Evolutionary conservation across 2,113 vertebrate species (phyloP).

Genomic region (Oryzias javanicus): DNA sequence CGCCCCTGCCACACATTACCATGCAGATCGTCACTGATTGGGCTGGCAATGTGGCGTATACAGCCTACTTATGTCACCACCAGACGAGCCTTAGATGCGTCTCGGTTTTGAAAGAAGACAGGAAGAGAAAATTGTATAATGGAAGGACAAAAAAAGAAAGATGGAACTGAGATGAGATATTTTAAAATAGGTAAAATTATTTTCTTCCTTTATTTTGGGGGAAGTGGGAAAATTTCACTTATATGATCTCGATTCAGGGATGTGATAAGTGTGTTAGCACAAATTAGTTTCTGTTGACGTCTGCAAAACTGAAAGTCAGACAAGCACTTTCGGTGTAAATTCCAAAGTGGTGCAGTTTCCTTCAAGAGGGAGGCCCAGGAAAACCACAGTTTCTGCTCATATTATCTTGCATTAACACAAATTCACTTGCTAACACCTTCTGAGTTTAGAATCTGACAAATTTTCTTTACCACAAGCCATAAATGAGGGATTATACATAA

Average conservation of each 20-base stretch:
- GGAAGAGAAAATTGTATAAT: neutral
- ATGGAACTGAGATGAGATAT: conserved; percentile 35
- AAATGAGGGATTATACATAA: no score
- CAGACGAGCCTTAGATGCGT: conserved; percentile 82
- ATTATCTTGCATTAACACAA: conserved; percentile 44
- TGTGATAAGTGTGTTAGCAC: conserved; percentile 8
- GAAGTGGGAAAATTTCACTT: conserved; percentile 43
- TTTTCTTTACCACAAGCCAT: conserved; percentile 62
- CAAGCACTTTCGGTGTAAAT: conserved; percentile 39
- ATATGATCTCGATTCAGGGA: conserved; percentile 8
- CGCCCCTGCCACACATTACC: conserved; percentile 96
- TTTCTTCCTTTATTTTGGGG: conserved; percentile 21
- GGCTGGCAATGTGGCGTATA: conserved; percentile 76
- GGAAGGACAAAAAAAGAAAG: conserved; percentile 10
- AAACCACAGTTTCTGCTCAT: conserved; percentile 60
- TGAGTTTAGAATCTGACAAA: conserved; percentile 56
- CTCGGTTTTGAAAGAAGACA: conserved; percentile 68
- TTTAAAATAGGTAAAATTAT: conserved; percentile 27
- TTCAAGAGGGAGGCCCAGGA: conserved; percentile 41
- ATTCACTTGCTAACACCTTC: conserved; percentile 58
- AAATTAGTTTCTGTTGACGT: conserved; percentile 45
- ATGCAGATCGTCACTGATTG: conserved; percentile 95
- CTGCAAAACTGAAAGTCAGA: conserved; percentile 31
- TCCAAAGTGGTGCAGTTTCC: conserved; percentile 55
- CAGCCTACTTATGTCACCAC: conserved; percentile 95